Conservation (phyloP, 2,797 vertebrate genomes). For the Sebastes minor region DNA sequence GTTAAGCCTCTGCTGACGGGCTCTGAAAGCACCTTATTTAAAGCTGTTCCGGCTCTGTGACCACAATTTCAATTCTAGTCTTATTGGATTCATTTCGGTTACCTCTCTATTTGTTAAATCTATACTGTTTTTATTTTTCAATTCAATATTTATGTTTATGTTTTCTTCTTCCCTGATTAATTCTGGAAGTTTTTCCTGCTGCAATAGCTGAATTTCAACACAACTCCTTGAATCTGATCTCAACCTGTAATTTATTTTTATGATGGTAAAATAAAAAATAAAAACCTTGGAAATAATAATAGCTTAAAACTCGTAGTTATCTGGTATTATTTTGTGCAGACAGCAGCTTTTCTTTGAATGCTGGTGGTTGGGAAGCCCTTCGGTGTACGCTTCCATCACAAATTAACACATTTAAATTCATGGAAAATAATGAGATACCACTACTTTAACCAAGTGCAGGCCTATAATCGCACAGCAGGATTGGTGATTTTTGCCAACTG, state of each 20-base stretch:
- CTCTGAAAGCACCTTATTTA: neutral
- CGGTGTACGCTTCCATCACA: neutral
- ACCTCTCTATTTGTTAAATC: neutral
- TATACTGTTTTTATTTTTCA: neutral
- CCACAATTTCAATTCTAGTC: neutral
- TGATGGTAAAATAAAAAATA: no score
- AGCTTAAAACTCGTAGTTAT: neutral
- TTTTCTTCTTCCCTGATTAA: neutral
- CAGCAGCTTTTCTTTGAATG: neutral
- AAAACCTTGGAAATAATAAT: neutral
- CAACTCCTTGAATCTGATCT: neutral
- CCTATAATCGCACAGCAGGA: neutral
- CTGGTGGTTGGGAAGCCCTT: neutral
- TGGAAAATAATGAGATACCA: neutral
- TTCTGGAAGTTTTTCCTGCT: neutral
- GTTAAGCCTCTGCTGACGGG: neutral
- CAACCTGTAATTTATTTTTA: no score
- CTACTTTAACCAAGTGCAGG: neutral
- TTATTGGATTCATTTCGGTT: neutral
- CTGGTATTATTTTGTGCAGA: neutral
- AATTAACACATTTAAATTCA: neutral
- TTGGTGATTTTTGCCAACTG: neutral
- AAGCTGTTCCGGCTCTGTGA: slow-evolving; percentile 1
- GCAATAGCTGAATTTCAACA: neutral
- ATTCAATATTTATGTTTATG: neutral